Evolutionary conservation across 2,888 invertebrate species (phyloP).

Genomic region (Coelopa pilipes): DNA sequence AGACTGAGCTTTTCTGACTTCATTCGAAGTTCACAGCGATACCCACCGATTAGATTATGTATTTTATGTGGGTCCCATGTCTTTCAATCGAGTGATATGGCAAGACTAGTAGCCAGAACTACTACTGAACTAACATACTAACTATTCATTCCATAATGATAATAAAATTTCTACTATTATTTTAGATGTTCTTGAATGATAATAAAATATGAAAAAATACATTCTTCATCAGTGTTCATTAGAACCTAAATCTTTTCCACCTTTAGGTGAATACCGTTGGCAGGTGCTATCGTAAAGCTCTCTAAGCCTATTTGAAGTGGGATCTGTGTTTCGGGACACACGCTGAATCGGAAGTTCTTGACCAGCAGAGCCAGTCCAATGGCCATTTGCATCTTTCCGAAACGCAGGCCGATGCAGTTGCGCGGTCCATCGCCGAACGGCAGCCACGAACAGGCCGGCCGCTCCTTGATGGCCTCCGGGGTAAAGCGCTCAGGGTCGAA

Average conservation of each 20-base stretch:
- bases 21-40: no score
- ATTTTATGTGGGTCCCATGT: no score
- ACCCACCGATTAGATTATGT: no score
- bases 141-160: no score
- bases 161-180: no score
- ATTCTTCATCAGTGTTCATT: no score
- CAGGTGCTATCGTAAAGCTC: constrained; percentile 37
- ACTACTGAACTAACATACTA: no score
- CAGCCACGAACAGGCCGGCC: constrained; percentile 54
- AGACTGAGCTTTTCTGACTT: no score
- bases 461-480: constrained; percentile 54
- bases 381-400: constrained; percentile 59
- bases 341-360: constrained; percentile 43
- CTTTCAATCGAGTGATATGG: no score
- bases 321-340: constrained; percentile 41
- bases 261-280: constrained; percentile 41
- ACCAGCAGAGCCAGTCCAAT: constrained; percentile 50
- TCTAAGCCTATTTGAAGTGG: constrained; percentile 30
- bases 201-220: no score
- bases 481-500: constrained; percentile 68
- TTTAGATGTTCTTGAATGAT: no score
- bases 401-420: constrained; percentile 59
- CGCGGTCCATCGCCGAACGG: constrained; percentile 62
- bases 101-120: no score
- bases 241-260: constrained; percentile 38